Percentiles rank a stretch among this genome's conserved stretches.
These are phyloP conservation scores for Pomacea maculata DNA, from an alignment of 1,140 invertebrate genomes.

Conservation along the genomic window DNA sequence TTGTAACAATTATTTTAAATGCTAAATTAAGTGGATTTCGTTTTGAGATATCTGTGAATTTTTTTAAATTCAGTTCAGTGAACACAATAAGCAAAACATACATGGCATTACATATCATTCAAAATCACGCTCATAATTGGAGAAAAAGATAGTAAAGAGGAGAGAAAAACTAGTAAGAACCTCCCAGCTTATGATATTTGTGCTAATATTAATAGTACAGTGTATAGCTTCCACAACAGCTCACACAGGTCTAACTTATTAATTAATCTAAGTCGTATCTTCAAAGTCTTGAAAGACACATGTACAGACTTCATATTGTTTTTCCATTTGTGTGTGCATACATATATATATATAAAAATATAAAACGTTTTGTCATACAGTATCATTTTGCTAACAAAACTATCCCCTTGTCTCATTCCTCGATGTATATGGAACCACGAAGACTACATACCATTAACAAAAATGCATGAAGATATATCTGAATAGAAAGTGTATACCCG, in stretches of 20 bases:
- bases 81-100: background rate
- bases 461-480: no score
- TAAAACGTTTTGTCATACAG: background rate
- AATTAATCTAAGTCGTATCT: background rate
- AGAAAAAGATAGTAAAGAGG: background rate
- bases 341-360: background rate
- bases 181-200: background rate
- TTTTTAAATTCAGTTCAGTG: no score
- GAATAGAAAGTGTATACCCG: no score
- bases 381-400: no score
- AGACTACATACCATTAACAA: no score
- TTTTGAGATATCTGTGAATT: background rate
- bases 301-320: background rate
- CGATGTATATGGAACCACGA: no score
- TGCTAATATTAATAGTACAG: background rate
- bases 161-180: background rate
- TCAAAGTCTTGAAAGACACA: background rate
- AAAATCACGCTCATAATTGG: background rate
- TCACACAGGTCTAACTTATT: background rate
- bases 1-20: background rate
- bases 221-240: background rate
- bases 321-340: background rate
- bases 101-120: background rate
- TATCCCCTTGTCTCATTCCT: no score
- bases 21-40: background rate